These are phyloP conservation scores for Paedocypris sp. DNA, from an alignment of 2,113 vertebrate genomes.

Conservation along the genomic window DNA sequence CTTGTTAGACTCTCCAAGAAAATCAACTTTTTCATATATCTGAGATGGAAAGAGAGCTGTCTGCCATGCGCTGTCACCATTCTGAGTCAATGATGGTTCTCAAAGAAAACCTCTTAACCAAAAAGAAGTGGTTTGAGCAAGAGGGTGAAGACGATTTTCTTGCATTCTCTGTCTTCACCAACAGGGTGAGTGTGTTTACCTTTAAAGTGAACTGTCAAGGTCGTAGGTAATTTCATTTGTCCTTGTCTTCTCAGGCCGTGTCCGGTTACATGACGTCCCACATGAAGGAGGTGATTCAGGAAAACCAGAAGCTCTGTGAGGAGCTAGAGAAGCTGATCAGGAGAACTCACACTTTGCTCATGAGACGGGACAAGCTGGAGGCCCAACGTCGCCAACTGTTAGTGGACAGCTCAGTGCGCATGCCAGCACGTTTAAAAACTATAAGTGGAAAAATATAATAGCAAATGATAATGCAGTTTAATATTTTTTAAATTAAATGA, in stretches of 20 bases:
- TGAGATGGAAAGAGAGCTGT: conserved; percentile 45
- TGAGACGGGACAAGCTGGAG: conserved; percentile 22
- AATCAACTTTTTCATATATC: conserved; percentile 43
- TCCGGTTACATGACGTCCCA: conserved; percentile 23
- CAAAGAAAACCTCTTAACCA: conserved; percentile 31
- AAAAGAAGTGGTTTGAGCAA: conserved; percentile 38
- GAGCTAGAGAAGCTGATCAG: conserved; percentile 33
- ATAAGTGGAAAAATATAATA: too few species aligned
- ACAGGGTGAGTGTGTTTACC: conserved; percentile 20
- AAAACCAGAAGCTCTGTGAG: conserved; percentile 30
- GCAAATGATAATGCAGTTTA: too few species aligned
- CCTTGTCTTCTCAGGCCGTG: conserved; percentile 28
- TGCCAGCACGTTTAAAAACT: too few species aligned
- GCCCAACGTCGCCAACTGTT: conserved; percentile 30
- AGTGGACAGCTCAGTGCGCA: too few species aligned
- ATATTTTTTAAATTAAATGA: too few species aligned
- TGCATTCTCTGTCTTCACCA: conserved; percentile 23
- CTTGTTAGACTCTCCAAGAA: conserved; percentile 42
- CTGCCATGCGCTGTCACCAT: conserved; percentile 20
- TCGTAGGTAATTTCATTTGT: not conserved
- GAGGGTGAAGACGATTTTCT: conserved; percentile 25
- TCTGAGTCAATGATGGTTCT: conserved; percentile 22
- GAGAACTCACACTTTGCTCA: conserved; percentile 8
- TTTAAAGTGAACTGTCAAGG: not conserved
- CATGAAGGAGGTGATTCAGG: conserved; percentile 15